Base-by-base conservation (phyloP, 2,113 vertebrate genomes). In the Malurus cyaneus region DNA sequence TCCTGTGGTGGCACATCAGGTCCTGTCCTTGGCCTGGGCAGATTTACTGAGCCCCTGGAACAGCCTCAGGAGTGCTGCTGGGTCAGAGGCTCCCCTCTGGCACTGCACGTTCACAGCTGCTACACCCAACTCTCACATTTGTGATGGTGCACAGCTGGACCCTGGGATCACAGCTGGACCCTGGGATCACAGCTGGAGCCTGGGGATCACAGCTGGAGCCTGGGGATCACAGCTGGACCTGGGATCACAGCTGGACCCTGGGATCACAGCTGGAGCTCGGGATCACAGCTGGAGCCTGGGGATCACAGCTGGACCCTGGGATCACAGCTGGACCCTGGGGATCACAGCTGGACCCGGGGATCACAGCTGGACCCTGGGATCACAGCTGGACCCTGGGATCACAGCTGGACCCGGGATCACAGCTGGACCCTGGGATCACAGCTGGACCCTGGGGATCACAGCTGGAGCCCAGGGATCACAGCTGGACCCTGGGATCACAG, bases 131-230 rank as follows among this genome's bases (percentile, higher is more conserved):
- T 49, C 11, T 46, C 81, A 49, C 24, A 60, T 46, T 16, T 11
- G 21, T 64, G 44, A 25, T 31, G 36, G 66, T 53, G 49, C 41
- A 52, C 0, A 31, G n/a, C 65, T 50, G 85, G 64, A 62, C 18
- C 1, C 0, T 79, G 67, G 52, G 6, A 69, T 8, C 29, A 54
- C 0, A 18, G 25, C 77, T 46, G 72, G 57, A 86, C 36, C 4
- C 0, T 86, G 76, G 42, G 4, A 62, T 39, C 81, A 44, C 67
- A 50, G 24, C 49, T 56, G 79, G 62, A 84, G 42, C 4, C 0
- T 78, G 66, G 36, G 0, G 5, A 50, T n/a, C 28, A 42, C 0
- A 13, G 26, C 71, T 42, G 72, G 62, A 86, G 42, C 4, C 0
- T 81, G 76, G 42, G 0, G 5, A 62, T 39, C 81, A 44, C 62